These are phyloP conservation scores for Sebastes schlegelii DNA, from an alignment of 2,113 vertebrate genomes.

Conservation along the genomic window DNA sequence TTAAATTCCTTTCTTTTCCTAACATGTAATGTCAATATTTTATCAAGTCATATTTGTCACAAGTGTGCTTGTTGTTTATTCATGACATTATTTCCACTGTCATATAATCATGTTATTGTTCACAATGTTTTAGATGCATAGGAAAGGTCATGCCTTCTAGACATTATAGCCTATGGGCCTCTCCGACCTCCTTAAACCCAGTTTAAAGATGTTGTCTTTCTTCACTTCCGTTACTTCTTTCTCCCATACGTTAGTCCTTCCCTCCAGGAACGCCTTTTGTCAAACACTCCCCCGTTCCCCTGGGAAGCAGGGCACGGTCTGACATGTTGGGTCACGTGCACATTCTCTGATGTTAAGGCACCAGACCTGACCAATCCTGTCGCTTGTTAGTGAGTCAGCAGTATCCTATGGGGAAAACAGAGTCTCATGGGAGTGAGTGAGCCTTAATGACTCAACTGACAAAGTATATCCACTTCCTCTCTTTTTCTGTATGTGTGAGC, in stretches of 20 bases:
- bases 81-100: background rate
- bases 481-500: background rate
- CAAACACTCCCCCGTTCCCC: background rate
- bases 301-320: conserved; percentile 32
- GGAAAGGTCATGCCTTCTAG: background rate
- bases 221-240: background rate
- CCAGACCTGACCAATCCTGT: conserved; percentile 46
- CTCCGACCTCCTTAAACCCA: background rate
- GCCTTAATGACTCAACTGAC: conserved; percentile 15
- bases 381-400: conserved; percentile 47
- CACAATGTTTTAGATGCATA: background rate
- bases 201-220: conserved; percentile 3
- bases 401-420: conserved; percentile 12
- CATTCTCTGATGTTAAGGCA: conserved; percentile 50
- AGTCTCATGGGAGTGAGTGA: conserved; percentile 22
- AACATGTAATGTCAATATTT: background rate
- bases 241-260: background rate
- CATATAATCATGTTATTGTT: background rate
- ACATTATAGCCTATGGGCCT: background rate
- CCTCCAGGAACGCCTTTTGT: conserved; percentile 11
- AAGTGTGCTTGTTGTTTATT: background rate
- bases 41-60: too few species aligned
- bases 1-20: background rate
- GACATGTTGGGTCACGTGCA: conserved; percentile 62
- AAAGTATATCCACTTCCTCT: conserved; percentile 13